Conservation (phyloP, 2,113 vertebrate species). For the Indri indri region DNA sequence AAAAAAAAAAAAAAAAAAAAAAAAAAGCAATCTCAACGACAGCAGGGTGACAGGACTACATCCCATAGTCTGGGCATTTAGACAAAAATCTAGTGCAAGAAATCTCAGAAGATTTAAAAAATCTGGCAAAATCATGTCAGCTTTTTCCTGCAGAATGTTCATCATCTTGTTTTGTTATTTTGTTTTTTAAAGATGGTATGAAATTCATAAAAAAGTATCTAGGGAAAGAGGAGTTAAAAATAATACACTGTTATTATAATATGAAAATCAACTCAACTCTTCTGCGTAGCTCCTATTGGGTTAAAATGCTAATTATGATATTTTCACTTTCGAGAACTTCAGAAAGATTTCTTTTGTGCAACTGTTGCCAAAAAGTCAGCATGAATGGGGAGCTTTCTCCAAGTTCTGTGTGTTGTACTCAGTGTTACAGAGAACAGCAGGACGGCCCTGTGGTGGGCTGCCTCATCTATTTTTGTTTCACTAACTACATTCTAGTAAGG, state of each 20-base stretch:
- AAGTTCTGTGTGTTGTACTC: background rate
- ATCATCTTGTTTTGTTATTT: background rate
- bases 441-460: background rate
- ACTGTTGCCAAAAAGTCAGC: slow-evolving; percentile 39
- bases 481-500: slow-evolving; percentile 63
- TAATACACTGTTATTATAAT: background rate
- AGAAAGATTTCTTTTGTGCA: slow-evolving; percentile 61
- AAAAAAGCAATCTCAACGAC: background rate
- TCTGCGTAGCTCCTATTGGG: background rate
- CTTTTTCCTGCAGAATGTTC: background rate
- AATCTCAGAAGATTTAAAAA: background rate
- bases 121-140: background rate
- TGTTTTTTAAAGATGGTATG: background rate
- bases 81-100: background rate
- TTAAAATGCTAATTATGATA: slow-evolving; percentile 53
- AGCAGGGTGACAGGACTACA: fast-evolving
- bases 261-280: background rate
- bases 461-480: slow-evolving; percentile 53
- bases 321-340: slow-evolving; percentile 58
- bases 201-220: background rate
- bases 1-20: too few relatives aligned
- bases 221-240: background rate
- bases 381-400: background rate
- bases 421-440: background rate
- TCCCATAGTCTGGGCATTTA: background rate